Conservation (phyloP, 2,113 vertebrate species). For the Triplophysa rosa region DNA sequence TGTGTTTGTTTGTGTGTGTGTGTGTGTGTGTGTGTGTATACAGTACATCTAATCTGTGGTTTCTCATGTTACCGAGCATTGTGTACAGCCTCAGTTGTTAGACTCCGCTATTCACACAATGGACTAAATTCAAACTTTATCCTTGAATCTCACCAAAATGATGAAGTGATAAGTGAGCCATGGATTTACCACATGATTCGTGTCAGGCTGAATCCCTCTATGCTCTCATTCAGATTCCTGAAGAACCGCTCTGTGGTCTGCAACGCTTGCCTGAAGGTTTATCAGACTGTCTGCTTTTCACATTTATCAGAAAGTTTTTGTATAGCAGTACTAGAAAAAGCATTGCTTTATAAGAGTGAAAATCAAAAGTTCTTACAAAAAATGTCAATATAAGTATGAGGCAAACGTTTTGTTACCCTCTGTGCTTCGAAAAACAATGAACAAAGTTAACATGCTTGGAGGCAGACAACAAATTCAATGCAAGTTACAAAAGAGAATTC, state of each 20-base stretch:
- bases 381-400: neutral
- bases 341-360: slow-evolving; percentile 8
- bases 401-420: neutral
- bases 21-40: slow-evolving; percentile 2
- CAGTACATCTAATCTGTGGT: slow-evolving; percentile 11
- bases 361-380: neutral
- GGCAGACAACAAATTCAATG: neutral
- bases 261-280: neutral
- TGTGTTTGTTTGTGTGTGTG: neutral
- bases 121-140: slow-evolving; percentile 21
- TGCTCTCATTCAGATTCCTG: slow-evolving; percentile 24
- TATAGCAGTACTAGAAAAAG: neutral
- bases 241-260: slow-evolving; percentile 1
- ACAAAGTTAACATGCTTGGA: neutral
- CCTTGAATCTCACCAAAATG: slow-evolving; percentile 6
- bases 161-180: slow-evolving; percentile 45
- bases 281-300: slow-evolving; percentile 43
- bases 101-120: slow-evolving; percentile 4
- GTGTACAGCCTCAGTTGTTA: slow-evolving; percentile 3
- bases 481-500: neutral
- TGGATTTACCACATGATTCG: slow-evolving; percentile 32
- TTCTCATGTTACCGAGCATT: neutral
- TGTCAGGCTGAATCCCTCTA: slow-evolving; percentile 12
- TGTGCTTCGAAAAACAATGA: neutral
- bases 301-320: slow-evolving; percentile 19